Conservation (phyloP, 2,113 vertebrate genomes). For the Hassar affinis region DNA sequence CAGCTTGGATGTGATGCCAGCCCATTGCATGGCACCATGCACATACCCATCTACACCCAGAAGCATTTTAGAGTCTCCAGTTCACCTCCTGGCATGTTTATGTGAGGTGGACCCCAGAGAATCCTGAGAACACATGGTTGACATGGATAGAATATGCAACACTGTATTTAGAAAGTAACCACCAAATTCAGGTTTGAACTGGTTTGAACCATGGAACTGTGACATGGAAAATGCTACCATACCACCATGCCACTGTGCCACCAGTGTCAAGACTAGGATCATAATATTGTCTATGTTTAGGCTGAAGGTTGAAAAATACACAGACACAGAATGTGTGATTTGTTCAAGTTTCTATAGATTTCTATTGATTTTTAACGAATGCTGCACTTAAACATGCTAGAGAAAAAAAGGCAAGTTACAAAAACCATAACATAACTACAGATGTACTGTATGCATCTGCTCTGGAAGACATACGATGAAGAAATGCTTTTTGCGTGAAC, state of each 20-base stretch:
- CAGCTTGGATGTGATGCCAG: background rate
- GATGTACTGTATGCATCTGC: background rate
- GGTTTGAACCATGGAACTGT: background rate
- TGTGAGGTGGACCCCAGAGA: background rate
- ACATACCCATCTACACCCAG: background rate
- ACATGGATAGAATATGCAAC: too few species aligned
- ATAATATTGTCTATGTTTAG: background rate
- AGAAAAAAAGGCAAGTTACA: background rate
- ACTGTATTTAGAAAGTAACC: background rate
- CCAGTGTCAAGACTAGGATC: background rate
- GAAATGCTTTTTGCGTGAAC: background rate
- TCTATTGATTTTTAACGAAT: background rate
- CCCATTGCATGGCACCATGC: background rate
- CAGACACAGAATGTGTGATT: background rate
- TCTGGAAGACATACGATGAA: background rate
- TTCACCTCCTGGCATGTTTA: background rate
- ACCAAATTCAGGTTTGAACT: background rate
- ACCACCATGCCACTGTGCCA: background rate
- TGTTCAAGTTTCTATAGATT: background rate
- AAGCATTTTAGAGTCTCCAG: background rate
- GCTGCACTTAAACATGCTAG: background rate
- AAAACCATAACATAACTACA: background rate
- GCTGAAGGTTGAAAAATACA: background rate
- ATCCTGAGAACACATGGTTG: background rate
- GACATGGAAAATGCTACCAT: background rate